These are phyloP conservation scores for Sesamia inferens DNA, from an alignment of 2,888 invertebrate genomes.

Conservation along the genomic window DNA sequence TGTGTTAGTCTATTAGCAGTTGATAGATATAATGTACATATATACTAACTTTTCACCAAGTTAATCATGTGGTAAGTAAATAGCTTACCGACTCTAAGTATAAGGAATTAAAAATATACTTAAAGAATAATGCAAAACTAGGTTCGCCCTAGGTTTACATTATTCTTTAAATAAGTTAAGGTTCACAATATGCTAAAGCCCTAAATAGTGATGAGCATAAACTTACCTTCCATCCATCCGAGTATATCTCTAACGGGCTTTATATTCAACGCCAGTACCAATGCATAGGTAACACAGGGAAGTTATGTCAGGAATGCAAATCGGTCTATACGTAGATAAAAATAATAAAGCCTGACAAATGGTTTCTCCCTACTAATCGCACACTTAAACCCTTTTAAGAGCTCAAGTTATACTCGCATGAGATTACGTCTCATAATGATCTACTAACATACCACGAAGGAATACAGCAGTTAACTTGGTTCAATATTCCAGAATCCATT, in stretches of 20 bases:
- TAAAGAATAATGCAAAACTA: neutral
- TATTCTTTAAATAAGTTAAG: no score
- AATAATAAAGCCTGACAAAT: slow-evolving; percentile 55
- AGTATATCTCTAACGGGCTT: neutral
- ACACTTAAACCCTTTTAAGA: slow-evolving; percentile 44
- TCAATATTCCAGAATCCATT: slow-evolving; percentile 20
- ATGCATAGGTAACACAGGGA: slow-evolving; percentile 1
- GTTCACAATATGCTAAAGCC: neutral
- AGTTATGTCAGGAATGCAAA: slow-evolving; percentile 44
- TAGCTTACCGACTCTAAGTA: neutral
- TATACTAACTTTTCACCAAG: neutral
- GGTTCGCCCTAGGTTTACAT: no score
- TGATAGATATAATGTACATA: neutral
- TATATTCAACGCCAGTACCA: slow-evolving; percentile 2
- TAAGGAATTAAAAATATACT: neutral
- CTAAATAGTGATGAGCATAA: neutral
- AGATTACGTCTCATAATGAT: slow-evolving; percentile 28
- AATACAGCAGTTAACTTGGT: neutral
- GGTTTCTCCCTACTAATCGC: slow-evolving; percentile 30
- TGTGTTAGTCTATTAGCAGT: slow-evolving; percentile 2
- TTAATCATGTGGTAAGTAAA: neutral
- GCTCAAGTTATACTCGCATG: neutral
- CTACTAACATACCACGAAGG: slow-evolving; percentile 18
- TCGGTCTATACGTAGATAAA: slow-evolving; percentile 1
- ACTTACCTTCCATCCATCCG: neutral